These are phyloP conservation scores for Trinectes maculatus DNA, from an alignment of 2,113 vertebrate species.

Conservation along the genomic window DNA sequence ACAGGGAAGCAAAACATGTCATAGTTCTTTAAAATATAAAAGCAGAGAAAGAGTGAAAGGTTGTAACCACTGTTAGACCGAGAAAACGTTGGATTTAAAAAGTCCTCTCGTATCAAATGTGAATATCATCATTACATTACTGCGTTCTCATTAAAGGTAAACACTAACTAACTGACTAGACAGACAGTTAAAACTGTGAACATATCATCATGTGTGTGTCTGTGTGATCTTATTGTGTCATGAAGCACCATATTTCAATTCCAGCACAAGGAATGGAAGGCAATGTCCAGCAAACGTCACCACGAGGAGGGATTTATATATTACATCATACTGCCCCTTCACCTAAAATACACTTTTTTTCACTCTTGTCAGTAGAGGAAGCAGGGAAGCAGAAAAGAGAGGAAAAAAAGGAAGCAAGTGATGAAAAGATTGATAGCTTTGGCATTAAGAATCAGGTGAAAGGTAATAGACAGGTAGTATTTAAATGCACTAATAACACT, in stretches of 20 bases:
- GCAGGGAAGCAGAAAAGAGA: constrained; percentile 37
- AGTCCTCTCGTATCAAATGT: constrained; percentile 20
- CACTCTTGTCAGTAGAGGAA: constrained; percentile 26
- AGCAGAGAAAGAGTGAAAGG: constrained; percentile 27
- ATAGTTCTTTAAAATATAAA: constrained; percentile 13
- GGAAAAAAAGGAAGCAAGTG: constrained; percentile 40
- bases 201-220: constrained; percentile 14
- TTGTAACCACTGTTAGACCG: constrained; percentile 26
- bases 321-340: not conserved
- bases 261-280: constrained; percentile 65
- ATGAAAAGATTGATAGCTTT: constrained; percentile 66
- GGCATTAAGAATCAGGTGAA: constrained; percentile 65
- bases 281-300: constrained; percentile 44
- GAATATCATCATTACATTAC: constrained; percentile 23
- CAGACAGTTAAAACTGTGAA: constrained; percentile 21
- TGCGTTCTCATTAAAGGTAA: constrained; percentile 41
- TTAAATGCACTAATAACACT: constrained; percentile 39
- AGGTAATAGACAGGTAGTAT: constrained; percentile 11
- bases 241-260: constrained; percentile 74
- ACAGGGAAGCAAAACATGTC: constrained; percentile 9
- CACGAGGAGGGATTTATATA: constrained; percentile 24
- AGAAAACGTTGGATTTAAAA: no score
- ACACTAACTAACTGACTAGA: constrained; percentile 49
- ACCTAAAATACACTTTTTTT: constrained; percentile 16
- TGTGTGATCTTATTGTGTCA: constrained; percentile 56